Percentiles rank a stretch among this genome's conserved stretches.
These are phyloP conservation scores for Phorcus lineatus DNA, from an alignment of 2,888 invertebrate genomes.

Conservation along the genomic window DNA sequence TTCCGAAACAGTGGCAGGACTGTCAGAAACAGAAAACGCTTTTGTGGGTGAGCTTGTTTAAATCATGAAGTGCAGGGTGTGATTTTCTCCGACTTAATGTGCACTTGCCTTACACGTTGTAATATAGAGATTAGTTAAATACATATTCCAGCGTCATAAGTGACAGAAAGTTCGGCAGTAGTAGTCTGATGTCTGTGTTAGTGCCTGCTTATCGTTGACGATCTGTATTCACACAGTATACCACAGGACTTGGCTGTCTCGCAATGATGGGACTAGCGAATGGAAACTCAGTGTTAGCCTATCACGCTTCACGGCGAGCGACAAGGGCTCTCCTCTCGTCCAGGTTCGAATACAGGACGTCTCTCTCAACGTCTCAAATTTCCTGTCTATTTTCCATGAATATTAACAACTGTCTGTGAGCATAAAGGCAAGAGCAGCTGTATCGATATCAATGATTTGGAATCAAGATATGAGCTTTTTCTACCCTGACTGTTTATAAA, in stretches of 20 bases:
- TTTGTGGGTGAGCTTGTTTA: too few species aligned
- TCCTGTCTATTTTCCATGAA: constrained; percentile 7
- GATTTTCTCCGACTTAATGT: not conserved
- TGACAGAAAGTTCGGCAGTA: not conserved
- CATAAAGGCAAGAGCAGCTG: constrained; percentile 2
- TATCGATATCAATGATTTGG: constrained; percentile 13
- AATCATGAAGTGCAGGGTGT: too few species aligned
- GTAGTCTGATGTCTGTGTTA: not conserved
- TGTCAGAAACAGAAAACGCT: too few species aligned
- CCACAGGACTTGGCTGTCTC: not conserved
- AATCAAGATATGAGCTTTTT: constrained; percentile 4
- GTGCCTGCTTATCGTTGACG: not conserved
- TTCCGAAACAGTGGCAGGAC: too few species aligned
- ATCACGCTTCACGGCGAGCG: not conserved
- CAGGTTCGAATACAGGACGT: not conserved
- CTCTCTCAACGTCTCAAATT: not conserved
- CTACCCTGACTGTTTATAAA: not conserved
- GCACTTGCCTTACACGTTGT: not conserved
- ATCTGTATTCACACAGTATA: not conserved
- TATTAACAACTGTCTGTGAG: constrained; percentile 10
- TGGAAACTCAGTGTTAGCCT: not conserved
- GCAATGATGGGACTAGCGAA: not conserved
- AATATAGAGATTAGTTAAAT: not conserved
- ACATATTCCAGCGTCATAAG: not conserved
- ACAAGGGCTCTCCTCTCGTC: not conserved